Percentiles rank a stretch among this genome's conserved stretches.
phyloP scores from a whole-genome alignment of 2,888 invertebrate genomes.

The Orchesellides sinensis region DNA sequence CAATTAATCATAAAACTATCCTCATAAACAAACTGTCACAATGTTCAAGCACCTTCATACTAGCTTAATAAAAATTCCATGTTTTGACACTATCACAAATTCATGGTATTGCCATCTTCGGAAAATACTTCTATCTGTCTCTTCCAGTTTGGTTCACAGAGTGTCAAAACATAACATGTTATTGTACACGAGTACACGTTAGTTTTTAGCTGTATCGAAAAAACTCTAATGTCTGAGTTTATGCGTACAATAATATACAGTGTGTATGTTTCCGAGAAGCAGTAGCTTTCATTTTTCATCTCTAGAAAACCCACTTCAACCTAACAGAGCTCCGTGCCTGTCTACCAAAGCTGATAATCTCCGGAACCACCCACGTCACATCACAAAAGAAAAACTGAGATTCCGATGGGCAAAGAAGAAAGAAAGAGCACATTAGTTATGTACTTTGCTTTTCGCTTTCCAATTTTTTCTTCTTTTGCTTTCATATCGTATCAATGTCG shows the following conservation, averaged over 20 bases:
- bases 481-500: constrained; percentile 56
- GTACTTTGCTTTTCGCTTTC: constrained; percentile 58
- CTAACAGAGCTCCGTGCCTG: constrained; percentile 35
- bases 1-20: too few relatives aligned
- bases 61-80: constrained; percentile 53
- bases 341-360: constrained; percentile 62
- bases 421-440: constrained; percentile 45
- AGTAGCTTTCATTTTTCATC: constrained; percentile 63
- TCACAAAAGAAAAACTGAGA: constrained; percentile 59
- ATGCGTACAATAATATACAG: neutral
- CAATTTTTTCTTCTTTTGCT: constrained; percentile 41
- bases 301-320: constrained; percentile 53
- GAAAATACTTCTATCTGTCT: constrained; percentile 42
- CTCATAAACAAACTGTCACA: too few relatives aligned
- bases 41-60: too few relatives aligned
- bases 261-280: neutral
- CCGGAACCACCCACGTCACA: constrained; percentile 64
- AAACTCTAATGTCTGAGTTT: neutral
- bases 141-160: constrained; percentile 7
- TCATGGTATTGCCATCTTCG: constrained; percentile 5
- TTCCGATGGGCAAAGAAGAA: constrained; percentile 44
- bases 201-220: too few relatives aligned
- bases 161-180: neutral
- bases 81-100: constrained; percentile 40
- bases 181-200: neutral